Evolutionary conservation across 2,113 vertebrate species (phyloP).

Genomic region (Prolemur simus): DNA sequence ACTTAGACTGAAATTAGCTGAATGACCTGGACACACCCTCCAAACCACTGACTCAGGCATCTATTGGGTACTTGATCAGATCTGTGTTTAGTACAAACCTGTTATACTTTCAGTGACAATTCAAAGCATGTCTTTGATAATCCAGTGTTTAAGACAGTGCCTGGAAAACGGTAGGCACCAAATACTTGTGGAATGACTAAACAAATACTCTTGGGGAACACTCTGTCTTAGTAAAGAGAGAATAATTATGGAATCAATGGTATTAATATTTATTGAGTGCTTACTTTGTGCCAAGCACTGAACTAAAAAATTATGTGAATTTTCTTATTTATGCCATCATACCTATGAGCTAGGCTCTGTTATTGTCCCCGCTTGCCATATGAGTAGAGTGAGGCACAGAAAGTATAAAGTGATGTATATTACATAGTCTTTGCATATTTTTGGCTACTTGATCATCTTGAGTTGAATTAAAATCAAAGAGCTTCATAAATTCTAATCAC

Average conservation of each 20-base stretch:
- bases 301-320: background rate
- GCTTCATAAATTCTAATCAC: background rate
- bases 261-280: background rate
- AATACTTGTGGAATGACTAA: background rate
- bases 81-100: background rate
- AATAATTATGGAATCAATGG: background rate
- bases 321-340: background rate
- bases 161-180: background rate
- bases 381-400: background rate
- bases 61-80: background rate
- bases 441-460: background rate
- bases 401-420: background rate
- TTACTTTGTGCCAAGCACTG: background rate
- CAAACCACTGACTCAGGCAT: background rate
- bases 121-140: background rate
- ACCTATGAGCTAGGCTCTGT: background rate
- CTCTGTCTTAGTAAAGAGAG: background rate
- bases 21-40: background rate
- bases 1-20: background rate
- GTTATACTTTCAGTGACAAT: background rate
- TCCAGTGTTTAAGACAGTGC: background rate
- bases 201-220: background rate
- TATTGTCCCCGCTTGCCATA: background rate
- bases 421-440: background rate
- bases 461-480: constrained; percentile 14